Evolutionary conservation across 2,113 vertebrate species (phyloP), one percentile per base, ranked within the genome.

Genomic region (Arvicanthis niloticus): DNA sequence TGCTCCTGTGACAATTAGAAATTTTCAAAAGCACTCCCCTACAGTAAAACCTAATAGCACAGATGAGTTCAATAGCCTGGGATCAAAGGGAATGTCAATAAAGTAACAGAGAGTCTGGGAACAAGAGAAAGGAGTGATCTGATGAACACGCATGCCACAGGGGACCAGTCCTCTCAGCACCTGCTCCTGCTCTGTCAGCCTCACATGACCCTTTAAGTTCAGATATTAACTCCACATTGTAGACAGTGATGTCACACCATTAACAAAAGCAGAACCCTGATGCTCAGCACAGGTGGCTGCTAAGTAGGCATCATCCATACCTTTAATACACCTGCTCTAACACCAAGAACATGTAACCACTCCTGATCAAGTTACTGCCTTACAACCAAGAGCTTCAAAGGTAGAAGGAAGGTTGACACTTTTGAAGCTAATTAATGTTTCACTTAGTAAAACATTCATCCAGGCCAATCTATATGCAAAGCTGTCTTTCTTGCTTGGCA

Each of bases 1-100:
- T 94, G 96, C 85, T 90, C 92, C 29, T 84, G 96, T 82, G 93
- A 93, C 91, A 91, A 96, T 90, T 85, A 75, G 92, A 89, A 91
- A 94, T 68, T 70, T 67, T 67, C 82, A 96, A 95, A 87, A 76
- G 78, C 60, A 60, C 42, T 78, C 34, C 31, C 7, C 40, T 40
- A 84, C 62, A 86, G 62, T 67, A 86, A 92, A 91, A 78, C 37
- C 77, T 42, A 91, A 88, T 21, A 48, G 92, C 77, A 86, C 86
- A 96, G 72, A 89, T 9, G 75, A 96, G 34, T 56, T 29, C 75
- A 91, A 91, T 0, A 67, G 72, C 48, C 70, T 73, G 40, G 48
- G 73, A 89, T n/a, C 60, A 80, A 68, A 91, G 31, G 72, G 85
- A 84, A 80, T 89, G 93, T 84, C 93, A 91, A 29, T 48, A 37